phyloP scores from a whole-genome alignment of 2,797 vertebrate genomes.

The Ptychobarbus kaznakovi region DNA sequence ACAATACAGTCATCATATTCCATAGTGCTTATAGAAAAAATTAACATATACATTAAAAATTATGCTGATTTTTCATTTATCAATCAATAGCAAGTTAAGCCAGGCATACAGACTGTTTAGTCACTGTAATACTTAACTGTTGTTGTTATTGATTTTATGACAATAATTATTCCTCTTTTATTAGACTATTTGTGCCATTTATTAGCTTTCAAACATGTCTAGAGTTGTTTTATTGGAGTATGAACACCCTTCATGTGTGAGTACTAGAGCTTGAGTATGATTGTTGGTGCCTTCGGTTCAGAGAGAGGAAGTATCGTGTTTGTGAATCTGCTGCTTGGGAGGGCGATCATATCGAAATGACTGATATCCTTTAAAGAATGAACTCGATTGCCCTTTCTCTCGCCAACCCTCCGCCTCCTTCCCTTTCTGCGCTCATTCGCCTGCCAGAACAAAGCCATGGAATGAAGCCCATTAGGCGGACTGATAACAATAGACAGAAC shows the following conservation, averaged over 20 bases:
- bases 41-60: background rate
- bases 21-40: background rate
- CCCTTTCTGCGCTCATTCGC: slow-evolving; percentile 43
- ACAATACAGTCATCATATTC: too few relatives aligned
- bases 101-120: background rate
- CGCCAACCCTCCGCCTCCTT: slow-evolving; percentile 47
- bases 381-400: slow-evolving; percentile 55
- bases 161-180: slow-evolving; percentile 41
- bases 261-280: slow-evolving; percentile 28
- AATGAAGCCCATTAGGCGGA: slow-evolving; percentile 55
- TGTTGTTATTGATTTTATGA: slow-evolving; percentile 42
- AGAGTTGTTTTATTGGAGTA: slow-evolving; percentile 45
- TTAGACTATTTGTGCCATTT: slow-evolving; percentile 35
- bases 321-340: slow-evolving; percentile 45
- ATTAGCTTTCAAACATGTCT: slow-evolving; percentile 48
- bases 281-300: slow-evolving; percentile 9
- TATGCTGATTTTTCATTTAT: background rate
- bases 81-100: background rate
- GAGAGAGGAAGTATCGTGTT: slow-evolving; percentile 35
- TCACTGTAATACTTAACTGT: background rate
- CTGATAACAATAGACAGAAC: slow-evolving; percentile 58
- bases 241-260: slow-evolving; percentile 40
- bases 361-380: slow-evolving; percentile 59
- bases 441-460: slow-evolving; percentile 54
- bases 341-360: slow-evolving; percentile 49